Base-by-base conservation (phyloP, 2,797 vertebrate species). In the Chromobotia macracanthus region DNA sequence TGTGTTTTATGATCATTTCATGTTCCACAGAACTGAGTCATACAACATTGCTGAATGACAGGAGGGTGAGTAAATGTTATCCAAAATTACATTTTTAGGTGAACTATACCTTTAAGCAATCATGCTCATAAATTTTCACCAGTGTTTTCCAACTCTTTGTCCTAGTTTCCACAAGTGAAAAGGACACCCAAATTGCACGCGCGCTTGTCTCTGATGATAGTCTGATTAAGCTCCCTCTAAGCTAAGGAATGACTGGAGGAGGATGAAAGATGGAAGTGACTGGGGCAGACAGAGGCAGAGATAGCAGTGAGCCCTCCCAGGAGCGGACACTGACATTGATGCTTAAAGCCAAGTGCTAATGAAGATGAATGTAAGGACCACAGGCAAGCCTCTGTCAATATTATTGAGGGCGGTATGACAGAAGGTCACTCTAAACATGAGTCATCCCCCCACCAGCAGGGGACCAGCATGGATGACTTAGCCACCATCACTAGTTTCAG, bases 311-410 rank as follows among this genome's bases (percentile, higher is more conserved):
- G 60, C 71, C 76, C 78, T 79, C 83, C 80, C 69, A 81, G 80
- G 83, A 82, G 75, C 56, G 31, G 38, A 58, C 50, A 46, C 55
- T 83, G 81, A 83, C 82, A 79, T 78, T 67, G 80, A 80, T 78
- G 80, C 64, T 80, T 80, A 84, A 82, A 86, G 63, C 77, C 67
- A 73, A 81, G 58, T 72, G 5, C 81, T 87, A 87, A 85, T 87
- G 85, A 86, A 87, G 87, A 86, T 81, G 83, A 85, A 87, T 84
- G 72, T 25, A 5, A 55, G 66, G 65, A 80, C 82, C 81, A 82
- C 72, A 69, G 80, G 77, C 82, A 67, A 73, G 68, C 78, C 79
- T 71, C 82, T 79, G 86, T 84, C 85, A 83, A 85, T 86, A 77
- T 82, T 85, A 83, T 83, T 78, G 73, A 85, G 60, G 77, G 73